Base-by-base conservation (phyloP, 2,888 invertebrate genomes). In the Cylindroiulus punctatus region DNA sequence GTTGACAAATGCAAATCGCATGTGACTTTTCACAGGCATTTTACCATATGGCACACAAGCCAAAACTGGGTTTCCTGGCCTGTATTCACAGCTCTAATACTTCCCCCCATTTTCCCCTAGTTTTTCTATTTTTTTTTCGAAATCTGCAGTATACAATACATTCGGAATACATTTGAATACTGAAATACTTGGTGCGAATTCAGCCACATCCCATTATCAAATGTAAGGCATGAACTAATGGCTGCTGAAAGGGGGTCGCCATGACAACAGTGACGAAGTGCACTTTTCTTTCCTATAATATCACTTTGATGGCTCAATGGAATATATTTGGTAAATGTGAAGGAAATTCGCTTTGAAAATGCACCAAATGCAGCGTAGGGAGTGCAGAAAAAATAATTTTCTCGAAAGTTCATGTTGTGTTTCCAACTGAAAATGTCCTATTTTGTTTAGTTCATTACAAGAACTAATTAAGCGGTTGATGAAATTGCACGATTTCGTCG, bases 1-100 rank as follows among this genome's bases (percentile, higher is more conserved):
- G 30, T 65, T 76, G 76, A 76, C 76, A 76, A 76, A 76, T 76
- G 76, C 30, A 76, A 76, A 76, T 76, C 76, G 30, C 14, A 76
- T 76, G 30, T 76, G 76, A 76, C 76, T 76, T 65, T 76, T 76
- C 22, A 22, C 76, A 76, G 14, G 30, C 26, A 26, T 30, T 76
- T 76, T 76, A 30, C 76, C 26, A 76, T 76, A 76, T 30, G 76
- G 76, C 76, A 65, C 65, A 76, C 30, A 12, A 8, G 14, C 22
- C 30, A 22, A 26, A 30, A 76, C 76, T 76, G 76, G 30, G 30
- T 76, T 76, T 76, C 76, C 76, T 26, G 76, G 30, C 76, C 12
- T 30, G 30, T 0, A 26, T 76, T 30, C 76, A 22, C 65, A 22
- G 65, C 22, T 65, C 12, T 22, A 14, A 30, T 7, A 36, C 7